phyloP scores from a whole-genome alignment of 2,888 invertebrate species.

The Cacoxenus indagator region DNA sequence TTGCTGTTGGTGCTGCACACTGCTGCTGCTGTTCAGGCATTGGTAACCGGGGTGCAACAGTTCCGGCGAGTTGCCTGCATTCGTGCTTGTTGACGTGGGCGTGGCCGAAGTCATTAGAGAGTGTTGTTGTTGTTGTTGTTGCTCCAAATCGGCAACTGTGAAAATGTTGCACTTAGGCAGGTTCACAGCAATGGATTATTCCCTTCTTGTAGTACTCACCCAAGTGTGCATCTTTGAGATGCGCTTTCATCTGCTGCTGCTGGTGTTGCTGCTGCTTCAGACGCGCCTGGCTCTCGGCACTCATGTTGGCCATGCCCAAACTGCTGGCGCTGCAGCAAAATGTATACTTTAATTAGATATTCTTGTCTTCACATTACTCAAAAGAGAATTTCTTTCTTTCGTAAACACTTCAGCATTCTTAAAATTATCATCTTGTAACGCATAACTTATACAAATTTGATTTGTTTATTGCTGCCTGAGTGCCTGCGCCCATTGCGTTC shows the following conservation, averaged over 20 bases:
- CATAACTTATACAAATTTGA: not conserved
- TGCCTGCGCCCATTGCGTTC: not conserved
- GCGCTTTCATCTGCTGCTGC: conserved; percentile 36
- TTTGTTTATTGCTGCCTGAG: not conserved
- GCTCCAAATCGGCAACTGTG: conserved; percentile 39
- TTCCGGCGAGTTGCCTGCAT: conserved; percentile 68
- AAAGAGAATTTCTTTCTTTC: conserved; percentile 1
- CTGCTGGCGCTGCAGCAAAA: conserved; percentile 47
- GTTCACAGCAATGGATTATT: not conserved
- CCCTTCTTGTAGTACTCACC: not conserved
- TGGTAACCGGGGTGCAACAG: conserved; percentile 52
- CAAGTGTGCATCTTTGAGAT: conserved; percentile 21
- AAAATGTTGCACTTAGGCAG: not conserved
- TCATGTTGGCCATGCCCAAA: conserved; percentile 66
- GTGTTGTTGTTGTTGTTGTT: conserved; percentile 54
- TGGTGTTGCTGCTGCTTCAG: conserved; percentile 62
- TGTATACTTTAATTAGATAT: not conserved
- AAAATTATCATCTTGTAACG: not conserved
- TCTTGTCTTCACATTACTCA: not conserved
- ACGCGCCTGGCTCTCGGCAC: conserved; percentile 68
- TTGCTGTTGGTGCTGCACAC: conserved; percentile 40
- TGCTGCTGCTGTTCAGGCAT: conserved; percentile 36
- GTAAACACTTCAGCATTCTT: not conserved
- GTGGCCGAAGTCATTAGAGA: conserved; percentile 49
- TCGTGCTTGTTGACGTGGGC: conserved; percentile 57